phyloP scores from a whole-genome alignment of 2,888 invertebrate species.

The Mythimna lalbum region DNA sequence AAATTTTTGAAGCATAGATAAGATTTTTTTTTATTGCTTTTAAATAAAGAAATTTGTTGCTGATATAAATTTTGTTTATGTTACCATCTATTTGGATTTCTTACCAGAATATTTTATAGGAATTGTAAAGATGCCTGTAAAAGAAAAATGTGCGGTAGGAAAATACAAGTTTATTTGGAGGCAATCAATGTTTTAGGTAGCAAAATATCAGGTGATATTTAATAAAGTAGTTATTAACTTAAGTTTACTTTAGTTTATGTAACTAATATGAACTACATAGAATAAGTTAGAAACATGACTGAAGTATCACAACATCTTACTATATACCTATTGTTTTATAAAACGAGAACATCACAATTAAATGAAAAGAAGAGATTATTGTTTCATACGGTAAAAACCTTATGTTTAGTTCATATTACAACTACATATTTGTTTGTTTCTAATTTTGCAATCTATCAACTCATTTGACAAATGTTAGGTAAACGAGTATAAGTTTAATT shows the following conservation, averaged over 20 bases:
- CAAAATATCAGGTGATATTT: not conserved
- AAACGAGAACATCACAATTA: not conserved
- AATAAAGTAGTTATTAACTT: not conserved
- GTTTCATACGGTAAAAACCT: not conserved
- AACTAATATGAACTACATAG: not conserved
- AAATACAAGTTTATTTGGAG: not conserved
- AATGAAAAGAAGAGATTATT: not conserved
- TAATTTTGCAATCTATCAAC: not conserved
- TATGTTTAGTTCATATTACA: not conserved
- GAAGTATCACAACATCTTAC: not conserved
- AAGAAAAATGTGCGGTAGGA: not conserved
- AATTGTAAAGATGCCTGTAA: not conserved
- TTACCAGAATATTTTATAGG: conserved; percentile 37
- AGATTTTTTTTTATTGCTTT: conserved; percentile 17
- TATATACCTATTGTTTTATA: no score
- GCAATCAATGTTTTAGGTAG: conserved; percentile 13
- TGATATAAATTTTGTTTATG: conserved; percentile 11
- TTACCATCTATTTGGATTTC: conserved; percentile 5
- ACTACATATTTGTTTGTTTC: not conserved
- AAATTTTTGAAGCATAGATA: conserved; percentile 90
- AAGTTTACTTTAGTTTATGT: not conserved
- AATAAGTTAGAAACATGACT: conserved; percentile 11
- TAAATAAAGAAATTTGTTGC: not conserved
- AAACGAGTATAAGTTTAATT: not conserved
- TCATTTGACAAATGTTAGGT: no score